Evolutionary conservation across 2,888 invertebrate genomes (phyloP).

Genomic region (Lacanobia wlatinum): DNA sequence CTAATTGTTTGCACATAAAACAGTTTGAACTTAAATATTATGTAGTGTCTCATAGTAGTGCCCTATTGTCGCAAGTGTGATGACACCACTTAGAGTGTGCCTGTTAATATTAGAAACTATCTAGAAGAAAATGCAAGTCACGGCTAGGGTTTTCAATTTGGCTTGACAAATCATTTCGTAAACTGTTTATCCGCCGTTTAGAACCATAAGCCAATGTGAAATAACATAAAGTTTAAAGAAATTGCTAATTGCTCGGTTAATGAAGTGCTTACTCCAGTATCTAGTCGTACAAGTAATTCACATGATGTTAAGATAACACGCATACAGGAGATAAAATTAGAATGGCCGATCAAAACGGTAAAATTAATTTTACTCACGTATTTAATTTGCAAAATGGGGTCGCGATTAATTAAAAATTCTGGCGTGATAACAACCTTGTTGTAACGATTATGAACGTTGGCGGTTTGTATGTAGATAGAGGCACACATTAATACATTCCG

Average conservation of each 20-base stretch:
- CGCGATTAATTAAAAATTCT: slow-evolving; percentile 60
- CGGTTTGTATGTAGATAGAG: slow-evolving; percentile 26
- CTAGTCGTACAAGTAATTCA: slow-evolving; percentile 29
- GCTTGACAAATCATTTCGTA: slow-evolving; percentile 53
- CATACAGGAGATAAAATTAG: slow-evolving; percentile 46
- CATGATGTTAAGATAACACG: slow-evolving; percentile 38
- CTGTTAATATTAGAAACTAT: slow-evolving; percentile 76
- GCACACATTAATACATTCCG: slow-evolving; percentile 46
- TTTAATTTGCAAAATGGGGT: slow-evolving; percentile 60
- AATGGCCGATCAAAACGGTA: slow-evolving; percentile 44
- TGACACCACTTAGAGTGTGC: slow-evolving; percentile 77
- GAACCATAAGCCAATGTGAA: slow-evolving; percentile 28
- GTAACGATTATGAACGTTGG: slow-evolving; percentile 52
- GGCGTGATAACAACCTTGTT: slow-evolving; percentile 57
- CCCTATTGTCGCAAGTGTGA: slow-evolving; percentile 41
- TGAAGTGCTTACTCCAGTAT: slow-evolving; percentile 22
- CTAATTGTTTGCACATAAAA: slow-evolving; percentile 34
- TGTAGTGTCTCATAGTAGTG: slow-evolving; percentile 19
- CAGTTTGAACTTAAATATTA: slow-evolving; percentile 15
- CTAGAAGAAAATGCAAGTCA: slow-evolving; percentile 69
- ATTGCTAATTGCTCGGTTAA: slow-evolving; percentile 35
- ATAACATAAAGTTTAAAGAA: slow-evolving; percentile 33
- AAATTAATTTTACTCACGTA: slow-evolving; percentile 57
- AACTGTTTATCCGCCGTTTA: slow-evolving; percentile 49
- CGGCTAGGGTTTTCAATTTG: slow-evolving; percentile 53